Evolutionary conservation across 2,888 invertebrate genomes (phyloP).

Genomic region (Dorcus parallelipipedus): DNA sequence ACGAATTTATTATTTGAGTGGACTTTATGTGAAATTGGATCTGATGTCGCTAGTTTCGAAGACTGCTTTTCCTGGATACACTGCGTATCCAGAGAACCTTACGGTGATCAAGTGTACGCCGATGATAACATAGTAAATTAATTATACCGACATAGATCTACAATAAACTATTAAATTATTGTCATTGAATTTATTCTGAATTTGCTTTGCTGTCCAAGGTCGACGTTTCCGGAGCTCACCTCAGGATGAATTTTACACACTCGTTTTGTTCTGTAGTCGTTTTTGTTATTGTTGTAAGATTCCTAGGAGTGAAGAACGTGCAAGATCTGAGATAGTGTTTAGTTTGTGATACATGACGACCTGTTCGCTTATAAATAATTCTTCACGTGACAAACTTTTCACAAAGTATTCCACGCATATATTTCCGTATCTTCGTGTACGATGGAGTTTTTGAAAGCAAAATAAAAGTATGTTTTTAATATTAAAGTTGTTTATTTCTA

Average conservation of each 20-base stretch:
- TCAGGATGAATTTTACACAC: too few relatives aligned
- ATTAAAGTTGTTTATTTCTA: constrained; percentile 1
- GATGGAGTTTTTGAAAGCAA: background rate
- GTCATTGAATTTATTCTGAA: constrained; percentile 14
- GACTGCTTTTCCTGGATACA: background rate
- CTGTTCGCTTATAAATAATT: background rate
- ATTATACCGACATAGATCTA: constrained; percentile 1
- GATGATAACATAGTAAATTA: constrained; percentile 3
- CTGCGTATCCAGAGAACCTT: background rate
- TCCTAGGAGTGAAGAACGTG: background rate
- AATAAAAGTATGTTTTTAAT: constrained; percentile 1
- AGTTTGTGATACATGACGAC: constrained; percentile 2
- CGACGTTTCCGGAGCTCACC: too few relatives aligned
- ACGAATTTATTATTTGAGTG: constrained; percentile 8
- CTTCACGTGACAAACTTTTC: too few relatives aligned
- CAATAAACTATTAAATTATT: constrained; percentile 12
- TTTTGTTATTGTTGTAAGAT: background rate
- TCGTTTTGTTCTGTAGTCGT: too few relatives aligned
- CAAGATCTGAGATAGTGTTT: background rate
- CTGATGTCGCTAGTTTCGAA: constrained; percentile 14
- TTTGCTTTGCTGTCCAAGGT: background rate
- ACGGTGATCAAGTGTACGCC: constrained; percentile 1
- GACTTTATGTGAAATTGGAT: constrained; percentile 15
- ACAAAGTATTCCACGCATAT: too few relatives aligned
- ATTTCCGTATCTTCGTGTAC: too few relatives aligned